These are phyloP conservation scores for Pelmatolapia mariae DNA, from an alignment of 2,113 vertebrate species.

Conservation along the genomic window DNA sequence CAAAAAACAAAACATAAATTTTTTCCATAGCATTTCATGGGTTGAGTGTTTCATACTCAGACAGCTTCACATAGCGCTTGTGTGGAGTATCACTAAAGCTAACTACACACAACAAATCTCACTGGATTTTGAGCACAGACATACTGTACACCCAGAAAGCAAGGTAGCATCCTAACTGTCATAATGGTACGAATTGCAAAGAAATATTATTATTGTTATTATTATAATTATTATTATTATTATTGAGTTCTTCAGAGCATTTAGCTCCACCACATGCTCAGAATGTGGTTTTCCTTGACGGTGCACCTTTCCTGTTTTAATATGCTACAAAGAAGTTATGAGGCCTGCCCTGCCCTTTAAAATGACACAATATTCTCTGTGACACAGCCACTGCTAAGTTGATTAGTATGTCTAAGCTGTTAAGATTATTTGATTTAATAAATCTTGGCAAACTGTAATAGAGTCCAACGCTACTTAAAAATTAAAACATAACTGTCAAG, in stretches of 20 bases:
- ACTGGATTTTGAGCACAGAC: background rate
- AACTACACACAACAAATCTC: background rate
- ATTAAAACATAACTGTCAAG: background rate
- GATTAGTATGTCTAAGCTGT: background rate
- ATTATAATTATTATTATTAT: background rate
- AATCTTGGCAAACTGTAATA: background rate
- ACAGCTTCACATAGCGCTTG: background rate
- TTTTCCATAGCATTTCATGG: background rate
- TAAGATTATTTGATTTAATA: background rate
- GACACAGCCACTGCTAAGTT: background rate
- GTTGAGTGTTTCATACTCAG: background rate
- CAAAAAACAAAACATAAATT: background rate
- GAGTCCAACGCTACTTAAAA: background rate
- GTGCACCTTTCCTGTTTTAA: background rate
- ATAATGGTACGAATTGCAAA: background rate
- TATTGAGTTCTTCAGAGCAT: background rate
- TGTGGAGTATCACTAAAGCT: background rate
- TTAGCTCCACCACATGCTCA: slow-evolving; percentile 2
- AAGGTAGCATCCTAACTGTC: background rate
- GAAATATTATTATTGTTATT: background rate
- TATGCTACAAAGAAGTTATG: background rate
- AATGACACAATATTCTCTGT: background rate
- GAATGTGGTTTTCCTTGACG: background rate
- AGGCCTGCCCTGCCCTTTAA: background rate
- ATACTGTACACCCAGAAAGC: background rate